phyloP scores from a whole-genome alignment of 2,888 invertebrate genomes.

The Petrophora chlorosata region DNA sequence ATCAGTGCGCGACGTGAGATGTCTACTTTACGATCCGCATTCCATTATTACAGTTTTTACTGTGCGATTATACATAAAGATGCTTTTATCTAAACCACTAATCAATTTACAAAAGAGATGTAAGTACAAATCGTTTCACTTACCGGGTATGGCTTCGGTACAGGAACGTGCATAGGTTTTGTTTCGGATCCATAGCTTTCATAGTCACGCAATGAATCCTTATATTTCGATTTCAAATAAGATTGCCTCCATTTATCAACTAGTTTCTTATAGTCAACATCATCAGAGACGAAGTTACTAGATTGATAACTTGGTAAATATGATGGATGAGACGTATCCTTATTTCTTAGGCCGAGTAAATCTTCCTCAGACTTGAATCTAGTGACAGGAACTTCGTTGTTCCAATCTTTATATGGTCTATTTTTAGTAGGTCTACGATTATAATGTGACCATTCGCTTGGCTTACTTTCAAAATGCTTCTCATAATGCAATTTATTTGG shows the following conservation, averaged over 20 bases:
- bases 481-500: conserved; percentile 51
- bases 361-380: conserved; percentile 77
- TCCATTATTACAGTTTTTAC: conserved; percentile 65
- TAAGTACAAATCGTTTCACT: conserved; percentile 44
- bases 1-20: conserved; percentile 78
- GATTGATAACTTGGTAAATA: conserved; percentile 64
- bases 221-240: conserved; percentile 70
- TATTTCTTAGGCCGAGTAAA: conserved; percentile 70
- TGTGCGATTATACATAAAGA: conserved; percentile 54
- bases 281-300: conserved; percentile 51
- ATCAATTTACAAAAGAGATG: conserved; percentile 17
- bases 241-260: conserved; percentile 75
- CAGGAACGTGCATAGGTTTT: conserved; percentile 66
- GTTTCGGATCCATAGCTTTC: conserved; percentile 68
- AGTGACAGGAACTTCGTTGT: conserved; percentile 55
- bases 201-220: conserved; percentile 62
- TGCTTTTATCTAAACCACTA: conserved; percentile 14
- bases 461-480: conserved; percentile 54
- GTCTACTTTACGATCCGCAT: conserved; percentile 77
- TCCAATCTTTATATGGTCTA: conserved; percentile 61
- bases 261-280: conserved; percentile 66
- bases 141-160: conserved; percentile 76
- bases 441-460: conserved; percentile 53
- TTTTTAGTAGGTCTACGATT: conserved; percentile 57
- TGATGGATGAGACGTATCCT: conserved; percentile 68